Evolutionary conservation across 2,888 invertebrate genomes (phyloP), one percentile per base, ranked within the genome.

Genomic region (Drosophila atroscutellata): DNA sequence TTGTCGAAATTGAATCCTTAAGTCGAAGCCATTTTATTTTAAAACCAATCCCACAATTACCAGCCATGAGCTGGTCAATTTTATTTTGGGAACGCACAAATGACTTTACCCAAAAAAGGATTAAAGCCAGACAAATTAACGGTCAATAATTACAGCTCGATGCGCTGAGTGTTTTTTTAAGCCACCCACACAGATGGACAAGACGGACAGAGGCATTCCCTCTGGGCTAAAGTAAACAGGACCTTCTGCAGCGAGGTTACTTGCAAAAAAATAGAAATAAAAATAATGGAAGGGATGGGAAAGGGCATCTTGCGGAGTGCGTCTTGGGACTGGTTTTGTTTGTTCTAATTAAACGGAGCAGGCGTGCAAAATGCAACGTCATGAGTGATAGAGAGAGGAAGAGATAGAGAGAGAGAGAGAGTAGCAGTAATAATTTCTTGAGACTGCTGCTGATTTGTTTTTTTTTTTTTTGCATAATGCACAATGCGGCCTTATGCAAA

Each of bases 261-360:
- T 86, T 77, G 86, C 83, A 20, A 67, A 61, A 50, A 36, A 47
- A 28, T 42, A 36, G 18, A 13, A n/a, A 49, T 32, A 47, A 36
- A 61, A 51, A 63, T 45, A 63, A 50, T 56, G 39, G 20, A 39
- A 45, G 8, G 15, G 45, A 45, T 13, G 45, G 7, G 45, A 24
- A 71, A 15, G 11, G 20, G 30, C 49, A 69, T 32, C 51, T 37
- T 36, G 20, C 45, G 30, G 51, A 56, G 45, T 67, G 62, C 61
- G 65, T 56, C 70, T 69, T 71, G 72, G 70, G 74, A 77, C 71
- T 62, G 52, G 49, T 59, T 68, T 74, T 85, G 81, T 81, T 83
- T 86, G 81, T 83, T 86, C 75, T 81, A 85, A 85, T 88, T 88
- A 81, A 81, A 77, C 59, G 76, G 57, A 61, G 78, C 81, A 77